These are phyloP conservation scores for Vulpes ferrilata DNA, from an alignment of 2,113 vertebrate genomes.

Conservation along the genomic window DNA sequence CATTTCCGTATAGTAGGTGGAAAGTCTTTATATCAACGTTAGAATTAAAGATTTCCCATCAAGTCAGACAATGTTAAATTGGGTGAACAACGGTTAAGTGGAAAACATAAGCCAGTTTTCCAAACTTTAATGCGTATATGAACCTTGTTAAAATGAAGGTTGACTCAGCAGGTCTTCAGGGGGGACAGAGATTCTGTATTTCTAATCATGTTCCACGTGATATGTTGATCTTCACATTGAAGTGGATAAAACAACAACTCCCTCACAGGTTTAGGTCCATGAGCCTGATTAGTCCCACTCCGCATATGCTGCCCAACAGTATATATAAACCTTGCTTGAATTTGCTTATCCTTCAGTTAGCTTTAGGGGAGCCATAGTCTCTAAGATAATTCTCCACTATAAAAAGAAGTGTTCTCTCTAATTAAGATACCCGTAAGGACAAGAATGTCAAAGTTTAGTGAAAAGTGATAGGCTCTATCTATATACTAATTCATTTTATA, in stretches of 20 bases:
- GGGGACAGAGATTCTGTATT: neutral
- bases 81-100: neutral
- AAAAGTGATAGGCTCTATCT: neutral
- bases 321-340: neutral
- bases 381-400: neutral
- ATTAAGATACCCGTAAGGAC: neutral
- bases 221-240: neutral
- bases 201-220: neutral
- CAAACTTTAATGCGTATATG: neutral
- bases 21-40: neutral
- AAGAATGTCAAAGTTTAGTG: neutral
- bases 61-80: neutral
- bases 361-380: slow-evolving; percentile 21
- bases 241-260: neutral
- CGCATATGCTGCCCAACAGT: neutral
- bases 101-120: neutral
- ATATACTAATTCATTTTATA: neutral
- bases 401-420: slow-evolving; percentile 18
- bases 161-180: neutral
- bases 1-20: neutral
- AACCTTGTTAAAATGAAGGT: neutral
- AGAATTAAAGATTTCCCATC: slow-evolving; percentile 30
- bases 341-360: neutral
- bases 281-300: neutral
- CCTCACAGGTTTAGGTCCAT: neutral